Percentiles rank a stretch among this genome's conserved stretches.
phyloP scores from a whole-genome alignment of 2,113 vertebrate genomes.

The Tachysurus vachellii region DNA sequence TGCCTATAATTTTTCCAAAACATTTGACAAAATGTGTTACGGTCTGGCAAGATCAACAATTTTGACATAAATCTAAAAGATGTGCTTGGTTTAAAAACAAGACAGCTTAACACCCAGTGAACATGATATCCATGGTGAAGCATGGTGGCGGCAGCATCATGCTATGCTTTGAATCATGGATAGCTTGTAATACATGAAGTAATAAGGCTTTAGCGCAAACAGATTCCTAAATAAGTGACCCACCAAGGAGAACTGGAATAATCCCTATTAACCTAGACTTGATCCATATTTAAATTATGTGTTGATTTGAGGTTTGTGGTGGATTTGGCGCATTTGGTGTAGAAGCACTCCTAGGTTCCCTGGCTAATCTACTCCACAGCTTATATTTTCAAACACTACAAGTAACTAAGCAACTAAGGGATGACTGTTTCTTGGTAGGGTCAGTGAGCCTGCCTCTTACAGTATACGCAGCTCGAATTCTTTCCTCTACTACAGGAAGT shows the following conservation, averaged over 20 bases:
- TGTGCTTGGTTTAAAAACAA: background rate
- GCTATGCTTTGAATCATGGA: background rate
- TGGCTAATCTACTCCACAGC: background rate
- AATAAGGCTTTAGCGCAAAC: background rate
- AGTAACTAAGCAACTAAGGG: background rate
- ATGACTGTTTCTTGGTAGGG: background rate
- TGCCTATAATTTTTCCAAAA: background rate
- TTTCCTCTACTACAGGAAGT: slow-evolving; percentile 46
- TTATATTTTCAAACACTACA: background rate
- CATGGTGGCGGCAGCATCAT: background rate
- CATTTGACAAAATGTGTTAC: background rate
- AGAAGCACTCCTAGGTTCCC: background rate
- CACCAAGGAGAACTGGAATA: background rate
- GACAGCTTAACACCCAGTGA: background rate
- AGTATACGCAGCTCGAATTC: slow-evolving; percentile 35
- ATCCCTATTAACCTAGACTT: background rate
- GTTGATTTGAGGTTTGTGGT: background rate
- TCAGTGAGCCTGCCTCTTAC: background rate
- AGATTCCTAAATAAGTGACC: background rate
- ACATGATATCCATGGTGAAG: background rate
- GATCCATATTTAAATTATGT: background rate
- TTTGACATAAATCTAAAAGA: background rate
- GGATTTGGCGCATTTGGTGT: background rate
- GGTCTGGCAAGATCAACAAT: background rate
- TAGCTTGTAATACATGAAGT: background rate